Percentiles rank a stretch among this genome's conserved stretches.
Conservation (phyloP, 2,888 invertebrate species). For the Unio delphinus region DNA sequence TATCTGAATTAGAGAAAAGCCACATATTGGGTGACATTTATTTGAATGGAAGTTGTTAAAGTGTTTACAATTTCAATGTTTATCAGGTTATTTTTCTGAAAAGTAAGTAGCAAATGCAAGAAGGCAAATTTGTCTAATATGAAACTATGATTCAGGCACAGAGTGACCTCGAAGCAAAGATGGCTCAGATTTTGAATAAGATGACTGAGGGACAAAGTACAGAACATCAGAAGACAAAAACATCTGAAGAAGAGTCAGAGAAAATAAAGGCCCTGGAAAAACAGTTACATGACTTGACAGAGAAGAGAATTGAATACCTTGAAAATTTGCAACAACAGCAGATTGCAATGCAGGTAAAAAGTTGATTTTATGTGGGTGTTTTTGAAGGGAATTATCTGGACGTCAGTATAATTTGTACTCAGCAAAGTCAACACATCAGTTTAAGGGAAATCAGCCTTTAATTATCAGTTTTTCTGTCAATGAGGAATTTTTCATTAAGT, state of each 20-base stretch:
- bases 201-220: slow-evolving; percentile 36
- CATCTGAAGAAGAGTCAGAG: slow-evolving; percentile 12
- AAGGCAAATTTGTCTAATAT: not conserved
- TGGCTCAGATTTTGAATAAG: slow-evolving; percentile 54
- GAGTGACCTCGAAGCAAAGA: slow-evolving; percentile 59
- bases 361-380: no score
- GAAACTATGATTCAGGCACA: slow-evolving; percentile 50
- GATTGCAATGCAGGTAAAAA: slow-evolving; percentile 59
- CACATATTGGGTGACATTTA: no score
- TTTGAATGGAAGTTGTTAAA: no score
- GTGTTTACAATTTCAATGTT: no score
- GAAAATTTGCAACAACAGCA: slow-evolving; percentile 63
- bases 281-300: slow-evolving; percentile 57
- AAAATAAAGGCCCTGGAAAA: slow-evolving; percentile 50
- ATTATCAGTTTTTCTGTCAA: not conserved
- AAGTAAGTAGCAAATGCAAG: no score
- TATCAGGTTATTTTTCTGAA: no score
- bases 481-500: no score
- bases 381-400: no score
- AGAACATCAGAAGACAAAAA: slow-evolving; percentile 6
- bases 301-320: slow-evolving; percentile 60
- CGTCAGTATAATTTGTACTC: no score
- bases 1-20: no score
- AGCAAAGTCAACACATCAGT: no score
- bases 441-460: no score